Evolutionary conservation across 2,888 invertebrate species (phyloP).

Genomic region (Acleris laterana): DNA sequence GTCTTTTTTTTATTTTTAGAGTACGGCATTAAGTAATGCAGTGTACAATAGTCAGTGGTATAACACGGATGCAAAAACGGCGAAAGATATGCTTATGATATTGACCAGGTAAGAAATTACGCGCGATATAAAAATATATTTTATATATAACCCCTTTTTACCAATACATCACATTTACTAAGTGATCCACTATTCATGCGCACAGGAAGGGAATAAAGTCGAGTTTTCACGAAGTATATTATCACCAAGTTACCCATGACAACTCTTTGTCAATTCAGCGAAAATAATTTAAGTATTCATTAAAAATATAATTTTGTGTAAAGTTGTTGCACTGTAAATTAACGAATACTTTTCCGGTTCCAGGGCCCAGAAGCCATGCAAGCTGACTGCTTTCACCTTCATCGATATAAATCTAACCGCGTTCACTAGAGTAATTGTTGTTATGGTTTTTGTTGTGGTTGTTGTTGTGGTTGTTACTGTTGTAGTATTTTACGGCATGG

Average conservation of each 20-base stretch:
- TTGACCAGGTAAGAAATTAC: conserved; percentile 51
- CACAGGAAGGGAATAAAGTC: no score
- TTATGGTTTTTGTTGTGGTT: no score
- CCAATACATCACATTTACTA: no score
- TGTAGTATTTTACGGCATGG: background rate
- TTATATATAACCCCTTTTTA: no score
- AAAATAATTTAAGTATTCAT: no score
- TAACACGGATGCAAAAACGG: conserved; percentile 46
- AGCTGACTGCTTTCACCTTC: conserved; percentile 58
- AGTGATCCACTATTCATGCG: no score
- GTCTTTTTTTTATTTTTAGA: conserved; percentile 48
- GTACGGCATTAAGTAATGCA: conserved; percentile 54
- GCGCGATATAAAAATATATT: no score
- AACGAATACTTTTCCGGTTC: conserved; percentile 21
- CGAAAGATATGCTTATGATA: conserved; percentile 57
- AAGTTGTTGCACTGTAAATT: background rate
- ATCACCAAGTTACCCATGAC: no score
- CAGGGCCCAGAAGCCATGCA: conserved; percentile 62
- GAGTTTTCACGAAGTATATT: no score
- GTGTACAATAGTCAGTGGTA: conserved; percentile 61
- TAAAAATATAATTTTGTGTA: no score
- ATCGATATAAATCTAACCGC: conserved; percentile 55
- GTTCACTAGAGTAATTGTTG: conserved; percentile 54
- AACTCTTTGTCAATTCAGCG: no score
- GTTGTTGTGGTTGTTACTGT: background rate